These are phyloP conservation scores for Otocyon megalotis DNA, from an alignment of 2,113 vertebrate species.

Conservation along the genomic window DNA sequence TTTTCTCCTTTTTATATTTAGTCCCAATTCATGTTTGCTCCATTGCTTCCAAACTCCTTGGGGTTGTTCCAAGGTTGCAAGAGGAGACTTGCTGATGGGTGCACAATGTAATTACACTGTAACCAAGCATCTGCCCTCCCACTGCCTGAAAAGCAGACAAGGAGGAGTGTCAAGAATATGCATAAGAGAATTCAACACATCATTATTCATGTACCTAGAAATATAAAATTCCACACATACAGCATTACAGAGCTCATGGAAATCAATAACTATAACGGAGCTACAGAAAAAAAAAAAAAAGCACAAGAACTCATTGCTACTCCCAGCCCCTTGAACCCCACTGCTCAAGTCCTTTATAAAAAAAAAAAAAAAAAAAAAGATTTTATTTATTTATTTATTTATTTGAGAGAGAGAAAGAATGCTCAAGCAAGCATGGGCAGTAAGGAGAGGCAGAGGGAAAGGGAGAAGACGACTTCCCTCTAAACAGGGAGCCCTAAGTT, in stretches of 20 bases:
- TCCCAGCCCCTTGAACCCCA: neutral
- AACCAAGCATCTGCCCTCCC: neutral
- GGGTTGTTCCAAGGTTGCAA: slow-evolving; percentile 52
- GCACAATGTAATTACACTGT: slow-evolving; percentile 51
- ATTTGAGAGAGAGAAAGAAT: neutral
- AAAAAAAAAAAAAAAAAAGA: too few species aligned
- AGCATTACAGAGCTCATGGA: neutral
- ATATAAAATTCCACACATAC: neutral
- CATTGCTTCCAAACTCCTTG: slow-evolving; percentile 50
- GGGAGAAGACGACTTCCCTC: neutral
- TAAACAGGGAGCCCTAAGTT: neutral
- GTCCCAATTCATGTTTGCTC: slow-evolving; percentile 56
- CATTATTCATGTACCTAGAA: neutral
- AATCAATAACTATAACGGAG: neutral
- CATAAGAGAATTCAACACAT: slow-evolving; percentile 21
- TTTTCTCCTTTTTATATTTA: slow-evolving; percentile 56
- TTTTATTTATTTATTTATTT: neutral
- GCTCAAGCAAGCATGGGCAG: neutral
- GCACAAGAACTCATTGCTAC: neutral
- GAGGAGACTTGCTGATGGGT: slow-evolving; percentile 21
- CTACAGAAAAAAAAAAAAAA: neutral
- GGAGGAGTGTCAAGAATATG: neutral
- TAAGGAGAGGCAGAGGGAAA: neutral
- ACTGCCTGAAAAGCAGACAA: neutral
- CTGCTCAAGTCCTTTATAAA: neutral